A percentile compares a stretch with the other conserved stretches of the same genome.
Evolutionary conservation across 2,113 vertebrate genomes (phyloP).

Genomic region (Dolichotis patagonum): DNA sequence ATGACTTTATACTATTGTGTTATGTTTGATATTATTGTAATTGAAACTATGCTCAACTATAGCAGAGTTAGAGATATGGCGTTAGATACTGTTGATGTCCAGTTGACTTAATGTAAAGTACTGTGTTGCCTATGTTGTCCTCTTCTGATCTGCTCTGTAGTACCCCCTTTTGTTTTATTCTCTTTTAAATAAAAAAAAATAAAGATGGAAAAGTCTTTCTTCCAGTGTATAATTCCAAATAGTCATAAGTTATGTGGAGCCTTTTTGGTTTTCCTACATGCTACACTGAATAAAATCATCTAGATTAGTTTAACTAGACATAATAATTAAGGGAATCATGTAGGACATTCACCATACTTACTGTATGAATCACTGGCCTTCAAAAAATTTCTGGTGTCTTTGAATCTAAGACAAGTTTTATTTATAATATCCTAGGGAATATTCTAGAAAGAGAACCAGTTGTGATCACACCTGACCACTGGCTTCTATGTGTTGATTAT

Average conservation of each 20-base stretch:
- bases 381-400: constrained; percentile 82
- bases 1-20: too few species aligned
- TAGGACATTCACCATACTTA: constrained; percentile 75
- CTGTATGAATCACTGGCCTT: constrained; percentile 83
- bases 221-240: constrained; percentile 87
- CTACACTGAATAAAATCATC: constrained; percentile 88
- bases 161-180: too few species aligned
- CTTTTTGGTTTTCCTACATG: constrained; percentile 86
- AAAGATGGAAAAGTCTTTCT: too few species aligned
- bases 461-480: neutral
- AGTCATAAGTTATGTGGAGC: constrained; percentile 86
- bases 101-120: too few species aligned
- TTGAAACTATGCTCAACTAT: too few species aligned
- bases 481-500: neutral
- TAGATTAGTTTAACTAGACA: constrained; percentile 76
- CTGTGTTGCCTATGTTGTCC: too few species aligned
- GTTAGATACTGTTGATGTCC: too few species aligned
- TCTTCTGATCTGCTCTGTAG: too few species aligned
- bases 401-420: constrained; percentile 79
- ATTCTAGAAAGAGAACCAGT: constrained; percentile 62
- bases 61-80: too few species aligned
- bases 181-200: too few species aligned
- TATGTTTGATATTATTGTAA: too few species aligned
- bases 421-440: constrained; percentile 76
- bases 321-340: constrained; percentile 75